A percentile compares a stretch with the other conserved stretches of the same genome.
Conservation (phyloP, 2,888 invertebrate species). For the Tholera decimalis region DNA sequence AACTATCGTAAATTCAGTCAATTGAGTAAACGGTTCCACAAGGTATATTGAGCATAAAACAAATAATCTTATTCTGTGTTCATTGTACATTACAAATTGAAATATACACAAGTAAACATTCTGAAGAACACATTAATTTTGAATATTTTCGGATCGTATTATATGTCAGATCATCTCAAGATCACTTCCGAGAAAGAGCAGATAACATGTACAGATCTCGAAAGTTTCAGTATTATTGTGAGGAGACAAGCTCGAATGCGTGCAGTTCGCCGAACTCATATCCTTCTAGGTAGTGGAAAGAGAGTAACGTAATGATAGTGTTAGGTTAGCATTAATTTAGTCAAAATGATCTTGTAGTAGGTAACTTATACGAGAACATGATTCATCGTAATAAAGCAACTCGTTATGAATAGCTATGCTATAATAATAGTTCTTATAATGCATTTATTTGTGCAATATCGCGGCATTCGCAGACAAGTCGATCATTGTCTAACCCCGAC, state of each 20-base stretch:
- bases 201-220: neutral
- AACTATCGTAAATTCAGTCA: too few relatives aligned
- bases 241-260: constrained; percentile 9
- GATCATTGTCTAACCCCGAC: constrained; percentile 28
- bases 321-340: too few relatives aligned
- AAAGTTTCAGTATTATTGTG: constrained; percentile 6
- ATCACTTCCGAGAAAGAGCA: constrained; percentile 1
- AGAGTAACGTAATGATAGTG: too few relatives aligned
- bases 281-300: constrained; percentile 31
- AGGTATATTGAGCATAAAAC: too few relatives aligned
- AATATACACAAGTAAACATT: too few relatives aligned
- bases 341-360: too few relatives aligned
- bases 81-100: too few relatives aligned
- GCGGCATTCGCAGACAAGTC: neutral
- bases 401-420: neutral
- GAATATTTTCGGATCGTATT: neutral
- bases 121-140: neutral
- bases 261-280: neutral
- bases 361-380: neutral
- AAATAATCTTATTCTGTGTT: too few relatives aligned
- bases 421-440: neutral
- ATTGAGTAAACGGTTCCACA: too few relatives aligned
- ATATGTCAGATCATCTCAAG: constrained; percentile 3
- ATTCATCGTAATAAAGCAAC: neutral
- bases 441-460: constrained; percentile 3